phyloP scores from a whole-genome alignment of 2,888 invertebrate genomes.

The Myopa tessellatipennis region DNA sequence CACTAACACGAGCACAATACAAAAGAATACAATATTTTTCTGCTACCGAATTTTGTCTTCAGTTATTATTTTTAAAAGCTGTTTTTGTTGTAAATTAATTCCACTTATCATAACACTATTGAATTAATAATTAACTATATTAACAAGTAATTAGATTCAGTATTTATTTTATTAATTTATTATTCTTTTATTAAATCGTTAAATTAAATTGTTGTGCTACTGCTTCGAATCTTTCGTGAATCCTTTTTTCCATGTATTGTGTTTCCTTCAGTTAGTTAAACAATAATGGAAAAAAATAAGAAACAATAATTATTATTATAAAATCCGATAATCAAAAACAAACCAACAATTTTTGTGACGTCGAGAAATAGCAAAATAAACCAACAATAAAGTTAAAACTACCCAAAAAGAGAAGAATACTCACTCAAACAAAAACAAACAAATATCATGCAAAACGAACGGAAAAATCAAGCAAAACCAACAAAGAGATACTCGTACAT shows the following conservation, averaged over 20 bases:
- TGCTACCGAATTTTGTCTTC: background rate
- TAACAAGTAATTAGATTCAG: background rate
- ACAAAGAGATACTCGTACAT: background rate
- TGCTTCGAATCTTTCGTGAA: too few species aligned
- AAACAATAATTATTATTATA: slow-evolving; percentile 59
- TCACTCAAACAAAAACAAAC: slow-evolving; percentile 6
- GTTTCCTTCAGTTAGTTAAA: too few species aligned
- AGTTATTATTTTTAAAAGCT: background rate
- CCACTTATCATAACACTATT: background rate
- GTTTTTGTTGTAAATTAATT: background rate
- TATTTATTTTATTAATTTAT: background rate
- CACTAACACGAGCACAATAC: slow-evolving; percentile 28
- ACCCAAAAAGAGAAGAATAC: slow-evolving; percentile 29
- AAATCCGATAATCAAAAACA: slow-evolving; percentile 65
- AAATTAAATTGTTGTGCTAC: too few species aligned
- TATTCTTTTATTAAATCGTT: too few species aligned
- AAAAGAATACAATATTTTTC: slow-evolving; percentile 6
- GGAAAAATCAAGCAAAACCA: background rate
- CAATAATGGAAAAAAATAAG: too few species aligned
- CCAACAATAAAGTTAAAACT: slow-evolving; percentile 43
- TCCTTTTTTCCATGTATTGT: too few species aligned
- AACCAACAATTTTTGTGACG: slow-evolving; percentile 66
- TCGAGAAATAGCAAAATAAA: slow-evolving; percentile 59
- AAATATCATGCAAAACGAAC: background rate
- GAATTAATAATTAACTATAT: background rate